Conservation (phyloP, 2,113 vertebrate species). For the Ploceus nigricollis region DNA sequence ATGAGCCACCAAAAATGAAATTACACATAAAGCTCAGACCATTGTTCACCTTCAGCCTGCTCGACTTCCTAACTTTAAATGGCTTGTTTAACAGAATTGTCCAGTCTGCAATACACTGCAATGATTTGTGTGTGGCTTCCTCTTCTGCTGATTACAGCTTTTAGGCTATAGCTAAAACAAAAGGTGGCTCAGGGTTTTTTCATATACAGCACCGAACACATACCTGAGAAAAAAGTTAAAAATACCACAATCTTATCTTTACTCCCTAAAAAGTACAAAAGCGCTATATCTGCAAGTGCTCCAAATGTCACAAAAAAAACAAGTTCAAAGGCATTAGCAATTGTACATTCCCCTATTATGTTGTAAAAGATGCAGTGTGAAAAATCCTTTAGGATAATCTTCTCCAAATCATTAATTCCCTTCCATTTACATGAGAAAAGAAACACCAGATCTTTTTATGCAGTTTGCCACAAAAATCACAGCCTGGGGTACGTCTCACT, state of each 20-base stretch:
- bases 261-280: background rate
- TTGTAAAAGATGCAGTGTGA: background rate
- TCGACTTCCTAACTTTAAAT: background rate
- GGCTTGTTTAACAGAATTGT: background rate
- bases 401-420: background rate
- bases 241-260: no score
- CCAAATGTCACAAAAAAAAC: background rate
- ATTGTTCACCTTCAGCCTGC: background rate
- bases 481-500: background rate
- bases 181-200: background rate
- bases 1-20: background rate
- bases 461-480: background rate
- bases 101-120: background rate
- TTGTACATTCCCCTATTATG: background rate
- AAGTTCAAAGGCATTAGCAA: background rate
- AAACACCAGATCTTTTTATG: background rate
- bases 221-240: background rate
- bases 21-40: background rate
- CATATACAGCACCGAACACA: background rate
- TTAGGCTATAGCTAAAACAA: background rate
- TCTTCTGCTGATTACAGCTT: background rate
- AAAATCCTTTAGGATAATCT: slow-evolving; percentile 15
- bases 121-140: background rate
- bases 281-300: background rate
- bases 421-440: background rate